phyloP scores from a whole-genome alignment of 2,113 vertebrate genomes.

The Condylura cristata region DNA sequence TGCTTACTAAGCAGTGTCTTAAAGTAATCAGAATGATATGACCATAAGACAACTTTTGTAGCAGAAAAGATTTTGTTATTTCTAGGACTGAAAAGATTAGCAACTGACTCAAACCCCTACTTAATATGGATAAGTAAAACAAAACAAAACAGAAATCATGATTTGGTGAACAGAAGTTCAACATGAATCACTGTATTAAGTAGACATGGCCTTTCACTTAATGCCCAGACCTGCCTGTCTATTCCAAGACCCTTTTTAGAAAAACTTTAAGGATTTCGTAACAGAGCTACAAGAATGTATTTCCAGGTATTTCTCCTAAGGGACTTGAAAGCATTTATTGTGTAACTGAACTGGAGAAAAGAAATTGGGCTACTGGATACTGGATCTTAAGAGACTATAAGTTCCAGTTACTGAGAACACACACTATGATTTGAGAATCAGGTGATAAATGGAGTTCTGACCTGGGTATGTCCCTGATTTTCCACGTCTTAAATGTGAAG shows the following conservation, averaged over 20 bases:
- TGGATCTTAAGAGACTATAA: background rate
- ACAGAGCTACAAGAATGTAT: background rate
- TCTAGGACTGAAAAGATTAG: background rate
- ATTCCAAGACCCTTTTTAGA: background rate
- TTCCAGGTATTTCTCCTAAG: background rate
- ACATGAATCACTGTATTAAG: background rate
- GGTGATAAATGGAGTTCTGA: background rate
- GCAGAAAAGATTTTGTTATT: background rate
- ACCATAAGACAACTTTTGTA: background rate
- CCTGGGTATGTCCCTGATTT: background rate
- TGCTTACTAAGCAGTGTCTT: background rate
- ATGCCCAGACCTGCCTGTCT: background rate
- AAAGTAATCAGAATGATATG: background rate
- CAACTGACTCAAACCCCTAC: background rate
- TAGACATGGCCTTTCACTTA: background rate
- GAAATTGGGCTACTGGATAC: background rate
- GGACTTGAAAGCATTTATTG: background rate
- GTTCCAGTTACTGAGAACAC: background rate
- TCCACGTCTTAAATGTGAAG: background rate
- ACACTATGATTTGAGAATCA: background rate
- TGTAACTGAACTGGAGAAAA: background rate
- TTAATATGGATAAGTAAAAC: background rate
- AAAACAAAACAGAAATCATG: background rate
- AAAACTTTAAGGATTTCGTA: background rate
- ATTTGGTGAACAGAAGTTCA: background rate